Evolutionary conservation across 2,888 invertebrate species (phyloP), one percentile per base, ranked within the genome.

Genomic region (Tortrix viridana): DNA sequence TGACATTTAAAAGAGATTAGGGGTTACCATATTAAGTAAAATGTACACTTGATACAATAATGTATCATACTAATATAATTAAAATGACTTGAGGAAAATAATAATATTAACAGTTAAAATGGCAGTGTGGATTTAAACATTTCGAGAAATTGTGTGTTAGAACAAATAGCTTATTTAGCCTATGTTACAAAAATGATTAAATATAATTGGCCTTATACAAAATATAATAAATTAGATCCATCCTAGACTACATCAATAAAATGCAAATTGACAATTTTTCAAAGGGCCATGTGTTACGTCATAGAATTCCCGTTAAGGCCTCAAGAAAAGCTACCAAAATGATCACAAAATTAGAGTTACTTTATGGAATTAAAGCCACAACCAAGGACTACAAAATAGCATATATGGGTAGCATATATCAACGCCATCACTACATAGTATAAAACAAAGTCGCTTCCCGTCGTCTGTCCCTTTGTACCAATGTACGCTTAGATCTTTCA

Each of bases 31-130:
- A 75, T 75, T 82, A 84, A 76, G 70, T 80, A 78, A 76, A 83
- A 78, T 80, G 74, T 84, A 86, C 79, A 83, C 80, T 84, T 85
- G 78, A 79, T 83, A 83, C 74, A 83, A 80, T 82, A 81, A 74
- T 72, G 72, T 71, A 72, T 67, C 65, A 73, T 66, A 65, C 70
- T 69, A 70, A 72, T 74, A 71, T 64, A 66, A 71, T 69, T 67
- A 62, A 72, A 70, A 65, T 70, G 69, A 76, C 73, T 74, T 68
- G 67, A 69, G 69, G 70, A 66, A 67, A 70, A 73, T 67, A 66
- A 72, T 73, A 69, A 70, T 71, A 73, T 70, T 74, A 77, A 72
- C 72, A 73, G 72, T 75, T 67, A 72, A 32, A 68, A 76, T 79
- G 78, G 79, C 78, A 77, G 78, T 79, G 78, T 74, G 69, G 47